Percentiles rank a stretch among this genome's conserved stretches.
Evolutionary conservation across 2,888 invertebrate genomes (phyloP).

Genomic region (Ophion ellenae): DNA sequence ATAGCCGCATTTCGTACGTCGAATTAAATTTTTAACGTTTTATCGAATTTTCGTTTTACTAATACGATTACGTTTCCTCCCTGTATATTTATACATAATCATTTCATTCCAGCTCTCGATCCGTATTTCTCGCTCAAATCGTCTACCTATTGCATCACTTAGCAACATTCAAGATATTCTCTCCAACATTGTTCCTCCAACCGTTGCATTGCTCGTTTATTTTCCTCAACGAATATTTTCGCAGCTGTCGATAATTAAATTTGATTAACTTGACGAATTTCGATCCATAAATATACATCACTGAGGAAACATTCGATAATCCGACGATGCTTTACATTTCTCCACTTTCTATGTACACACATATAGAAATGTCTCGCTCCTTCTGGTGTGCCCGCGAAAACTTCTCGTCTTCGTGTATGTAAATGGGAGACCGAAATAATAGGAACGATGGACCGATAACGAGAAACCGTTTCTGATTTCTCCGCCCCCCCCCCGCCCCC

Average conservation of each 20-base stretch:
- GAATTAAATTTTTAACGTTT: background rate
- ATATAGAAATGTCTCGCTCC: background rate
- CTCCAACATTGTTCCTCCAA: constrained; percentile 8
- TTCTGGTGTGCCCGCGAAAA: background rate
- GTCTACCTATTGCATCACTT: background rate
- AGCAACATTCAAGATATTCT: constrained; percentile 8
- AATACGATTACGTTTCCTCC: background rate
- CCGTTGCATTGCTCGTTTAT: background rate
- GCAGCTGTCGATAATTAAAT: constrained; percentile 16
- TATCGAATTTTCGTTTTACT: constrained; percentile 1
- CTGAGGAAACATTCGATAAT: constrained; percentile 36
- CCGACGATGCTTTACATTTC: constrained; percentile 15
- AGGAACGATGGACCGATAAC: background rate
- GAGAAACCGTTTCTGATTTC: background rate
- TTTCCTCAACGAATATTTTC: constrained; percentile 16
- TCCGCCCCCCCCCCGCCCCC: background rate
- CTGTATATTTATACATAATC: background rate
- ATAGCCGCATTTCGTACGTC: constrained; percentile 28
- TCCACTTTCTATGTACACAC: constrained; percentile 1
- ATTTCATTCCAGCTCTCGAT: constrained; percentile 32
- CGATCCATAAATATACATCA: constrained; percentile 13
- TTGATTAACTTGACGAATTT: constrained; percentile 49
- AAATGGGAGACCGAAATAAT: constrained; percentile 27
- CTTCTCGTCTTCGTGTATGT: constrained; percentile 3
- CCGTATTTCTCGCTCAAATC: background rate